phyloP scores from a whole-genome alignment of 30 jellyfish, hydroid and myxozoan species.

The Aurelia aurita region DNA sequence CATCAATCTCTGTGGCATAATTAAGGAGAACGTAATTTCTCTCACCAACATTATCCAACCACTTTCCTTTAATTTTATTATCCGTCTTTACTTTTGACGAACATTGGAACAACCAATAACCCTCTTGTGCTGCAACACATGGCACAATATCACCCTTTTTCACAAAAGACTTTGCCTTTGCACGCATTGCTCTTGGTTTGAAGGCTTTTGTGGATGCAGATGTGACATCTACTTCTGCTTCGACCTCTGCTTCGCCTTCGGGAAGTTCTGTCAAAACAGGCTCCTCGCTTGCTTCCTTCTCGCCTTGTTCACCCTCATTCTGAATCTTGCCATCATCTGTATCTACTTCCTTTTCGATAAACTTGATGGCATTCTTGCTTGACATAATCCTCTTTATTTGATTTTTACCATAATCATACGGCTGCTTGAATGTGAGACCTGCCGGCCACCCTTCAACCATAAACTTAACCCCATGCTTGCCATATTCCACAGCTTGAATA shows the following conservation, averaged over 20 bases:
- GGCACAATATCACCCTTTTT: constrained; percentile 20
- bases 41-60: constrained; percentile 7
- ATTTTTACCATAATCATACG: not conserved
- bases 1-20: not conserved
- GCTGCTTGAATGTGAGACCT: constrained; percentile 10
- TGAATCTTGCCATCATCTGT: not conserved
- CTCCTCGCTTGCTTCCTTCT: not conserved
- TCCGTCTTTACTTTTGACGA: constrained; percentile 8
- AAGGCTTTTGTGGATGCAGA: not conserved
- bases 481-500: not conserved
- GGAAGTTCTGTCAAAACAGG: not conserved
- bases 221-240: not conserved
- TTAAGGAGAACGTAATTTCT: not conserved
- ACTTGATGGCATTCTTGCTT: not conserved
- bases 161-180: constrained; percentile 5
- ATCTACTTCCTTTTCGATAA: not conserved
- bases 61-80: constrained; percentile 16
- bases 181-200: not conserved
- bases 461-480: not conserved
- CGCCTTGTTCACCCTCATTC: not conserved
- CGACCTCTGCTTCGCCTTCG: not conserved
- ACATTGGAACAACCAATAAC: constrained; percentile 18
- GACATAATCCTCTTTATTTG: not conserved
- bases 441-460: constrained; percentile 1
- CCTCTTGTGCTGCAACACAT: not conserved